A percentile compares a stretch with the other conserved stretches of the same genome.
Evolutionary conservation across 1,140 invertebrate species (phyloP).

Genomic region (Drosophila hydei): DNA sequence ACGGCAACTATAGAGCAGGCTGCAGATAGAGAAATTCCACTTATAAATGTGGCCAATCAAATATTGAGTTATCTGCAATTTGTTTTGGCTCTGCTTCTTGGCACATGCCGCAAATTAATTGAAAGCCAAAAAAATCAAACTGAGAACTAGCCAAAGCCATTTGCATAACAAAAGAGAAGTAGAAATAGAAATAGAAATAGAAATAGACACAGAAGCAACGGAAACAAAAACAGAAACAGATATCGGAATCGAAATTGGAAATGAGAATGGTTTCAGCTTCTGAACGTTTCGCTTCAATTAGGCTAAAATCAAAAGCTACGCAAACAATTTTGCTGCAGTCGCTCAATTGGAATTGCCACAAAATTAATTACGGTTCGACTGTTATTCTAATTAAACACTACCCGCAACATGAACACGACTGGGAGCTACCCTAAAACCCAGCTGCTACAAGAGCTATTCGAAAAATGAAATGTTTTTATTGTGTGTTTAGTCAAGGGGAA

Average conservation of each 20-base stretch:
- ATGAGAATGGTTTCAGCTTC: constrained; percentile 10
- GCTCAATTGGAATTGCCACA: constrained; percentile 29
- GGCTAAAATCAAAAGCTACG: constrained; percentile 49
- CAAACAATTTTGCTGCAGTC: constrained; percentile 29
- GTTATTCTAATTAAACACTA: constrained; percentile 46
- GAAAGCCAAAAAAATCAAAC: constrained; percentile 39
- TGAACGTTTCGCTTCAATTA: constrained; percentile 72
- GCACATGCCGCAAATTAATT: constrained; percentile 75
- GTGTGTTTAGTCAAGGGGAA: neutral
- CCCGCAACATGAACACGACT: neutral
- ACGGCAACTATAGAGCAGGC: neutral
- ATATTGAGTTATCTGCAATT: constrained; percentile 42
- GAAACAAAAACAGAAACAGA: constrained; percentile 9
- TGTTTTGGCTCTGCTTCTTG: constrained; percentile 41
- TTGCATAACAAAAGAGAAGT: constrained; percentile 51
- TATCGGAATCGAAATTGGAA: constrained; percentile 1
- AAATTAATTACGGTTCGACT: constrained; percentile 38
- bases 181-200: neutral
- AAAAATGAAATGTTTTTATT: too few species aligned
- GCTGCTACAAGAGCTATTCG: too few species aligned
- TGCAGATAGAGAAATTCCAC: neutral
- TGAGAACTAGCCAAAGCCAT: constrained; percentile 40
- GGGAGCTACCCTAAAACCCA: neutral
- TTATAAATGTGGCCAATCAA: constrained; percentile 16
- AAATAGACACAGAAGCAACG: constrained; percentile 8